Conservation (phyloP, 2,113 vertebrate species). For the Gobius niger region DNA sequence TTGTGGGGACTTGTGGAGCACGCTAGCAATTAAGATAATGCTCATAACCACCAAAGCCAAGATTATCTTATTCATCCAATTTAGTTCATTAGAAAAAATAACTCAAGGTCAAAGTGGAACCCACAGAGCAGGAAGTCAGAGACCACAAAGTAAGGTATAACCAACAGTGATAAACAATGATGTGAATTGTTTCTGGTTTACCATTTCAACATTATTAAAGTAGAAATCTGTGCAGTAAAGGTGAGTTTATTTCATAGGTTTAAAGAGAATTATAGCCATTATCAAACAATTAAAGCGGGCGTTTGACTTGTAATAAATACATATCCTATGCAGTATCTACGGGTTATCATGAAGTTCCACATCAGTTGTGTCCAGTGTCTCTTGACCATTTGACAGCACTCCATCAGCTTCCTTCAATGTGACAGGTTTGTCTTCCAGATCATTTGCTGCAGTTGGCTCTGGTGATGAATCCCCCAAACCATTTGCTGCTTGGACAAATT, state of each 20-base stretch:
- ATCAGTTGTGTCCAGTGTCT: conserved; percentile 18
- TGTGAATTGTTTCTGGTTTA: background rate
- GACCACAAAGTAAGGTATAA: conserved; percentile 7
- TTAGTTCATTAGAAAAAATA: conserved; percentile 16
- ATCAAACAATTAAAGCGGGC: background rate
- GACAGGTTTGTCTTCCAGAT: conserved; percentile 1
- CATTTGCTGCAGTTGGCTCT: conserved; percentile 11
- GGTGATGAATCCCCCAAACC: background rate
- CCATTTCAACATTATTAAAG: background rate
- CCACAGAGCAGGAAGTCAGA: conserved; percentile 14
- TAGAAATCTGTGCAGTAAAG: background rate
- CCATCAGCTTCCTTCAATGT: conserved; percentile 17
- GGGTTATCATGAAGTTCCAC: background rate
- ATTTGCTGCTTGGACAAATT: background rate
- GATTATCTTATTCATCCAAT: conserved; percentile 19
- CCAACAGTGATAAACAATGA: background rate
- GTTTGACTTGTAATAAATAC: background rate
- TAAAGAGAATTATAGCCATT: background rate
- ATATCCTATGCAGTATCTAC: background rate
- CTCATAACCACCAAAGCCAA: conserved; percentile 12
- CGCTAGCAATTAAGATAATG: conserved; percentile 6
- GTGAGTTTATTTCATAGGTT: background rate
- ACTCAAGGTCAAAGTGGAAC: conserved; percentile 9
- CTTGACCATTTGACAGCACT: background rate
- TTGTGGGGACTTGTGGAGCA: background rate